Evolutionary conservation across 1,140 invertebrate genomes (phyloP).

Genomic region (Drosophila lacteicornis): DNA sequence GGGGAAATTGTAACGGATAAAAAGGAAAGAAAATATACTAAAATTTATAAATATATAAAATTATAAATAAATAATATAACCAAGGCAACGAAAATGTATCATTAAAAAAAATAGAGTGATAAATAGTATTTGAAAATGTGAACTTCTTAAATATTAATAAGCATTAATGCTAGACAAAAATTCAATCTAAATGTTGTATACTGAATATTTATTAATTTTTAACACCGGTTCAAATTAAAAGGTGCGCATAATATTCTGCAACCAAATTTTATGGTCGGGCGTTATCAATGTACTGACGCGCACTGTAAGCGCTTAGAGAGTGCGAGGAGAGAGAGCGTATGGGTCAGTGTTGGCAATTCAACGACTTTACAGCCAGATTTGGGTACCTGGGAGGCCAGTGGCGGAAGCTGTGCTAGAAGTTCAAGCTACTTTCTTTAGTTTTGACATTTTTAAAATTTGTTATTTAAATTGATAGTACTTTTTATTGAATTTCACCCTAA

Average conservation of each 20-base stretch:
- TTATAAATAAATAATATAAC: background rate
- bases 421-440: background rate
- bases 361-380: background rate
- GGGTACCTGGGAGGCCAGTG: too few species aligned
- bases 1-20: too few species aligned
- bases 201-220: background rate
- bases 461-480: too few species aligned
- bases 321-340: slow-evolving; percentile 4
- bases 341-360: background rate
- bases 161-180: too few species aligned
- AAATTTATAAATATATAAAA: too few species aligned
- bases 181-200: too few species aligned
- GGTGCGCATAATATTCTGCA: slow-evolving; percentile 8
- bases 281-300: slow-evolving; percentile 9
- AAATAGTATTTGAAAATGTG: too few species aligned
- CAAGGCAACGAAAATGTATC: too few species aligned
- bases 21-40: too few species aligned
- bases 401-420: background rate
- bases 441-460: too few species aligned
- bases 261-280: background rate
- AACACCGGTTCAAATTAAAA: background rate
- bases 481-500: too few species aligned
- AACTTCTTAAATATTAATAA: background rate
- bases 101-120: too few species aligned
- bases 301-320: slow-evolving; percentile 14